phyloP scores from a whole-genome alignment of 2,113 vertebrate species.

The Motacilla alba region DNA sequence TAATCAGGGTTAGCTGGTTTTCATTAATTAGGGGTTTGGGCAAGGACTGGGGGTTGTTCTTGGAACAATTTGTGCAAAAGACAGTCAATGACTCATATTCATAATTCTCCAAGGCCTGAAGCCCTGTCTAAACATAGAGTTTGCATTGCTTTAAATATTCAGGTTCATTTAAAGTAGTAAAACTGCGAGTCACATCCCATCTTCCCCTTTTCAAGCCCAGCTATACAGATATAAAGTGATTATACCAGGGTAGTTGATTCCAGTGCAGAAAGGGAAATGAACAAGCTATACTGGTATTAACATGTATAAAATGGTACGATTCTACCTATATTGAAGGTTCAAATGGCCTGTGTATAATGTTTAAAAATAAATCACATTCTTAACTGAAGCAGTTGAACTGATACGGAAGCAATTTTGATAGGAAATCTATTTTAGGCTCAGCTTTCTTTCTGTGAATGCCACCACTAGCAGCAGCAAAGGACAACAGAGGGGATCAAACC shows the following conservation, averaged over 20 bases:
- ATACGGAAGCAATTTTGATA: slow-evolving; percentile 5
- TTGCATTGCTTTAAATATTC: neutral
- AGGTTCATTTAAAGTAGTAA: neutral
- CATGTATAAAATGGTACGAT: neutral
- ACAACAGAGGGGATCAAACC: neutral
- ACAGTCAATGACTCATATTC: neutral
- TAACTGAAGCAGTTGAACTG: neutral
- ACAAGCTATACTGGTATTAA: neutral
- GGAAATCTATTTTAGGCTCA: neutral
- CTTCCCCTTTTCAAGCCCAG: neutral
- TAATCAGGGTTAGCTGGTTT: slow-evolving; percentile 19
- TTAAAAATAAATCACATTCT: slow-evolving; percentile 10
- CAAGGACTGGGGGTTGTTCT: neutral
- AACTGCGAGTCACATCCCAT: neutral
- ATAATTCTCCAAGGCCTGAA: slow-evolving; percentile 1
- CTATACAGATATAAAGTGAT: neutral
- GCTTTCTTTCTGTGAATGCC: neutral
- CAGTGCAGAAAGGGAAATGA: neutral
- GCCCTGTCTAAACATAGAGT: neutral
- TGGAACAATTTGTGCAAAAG: neutral
- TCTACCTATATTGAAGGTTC: neutral
- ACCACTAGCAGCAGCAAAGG: neutral
- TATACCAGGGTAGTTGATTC: neutral
- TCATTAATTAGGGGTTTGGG: slow-evolving; percentile 29
- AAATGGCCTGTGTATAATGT: neutral